Percentiles rank a stretch among this genome's conserved stretches.
phyloP scores from a whole-genome alignment of 2,113 vertebrate species.

The Seriola aureovittata region DNA sequence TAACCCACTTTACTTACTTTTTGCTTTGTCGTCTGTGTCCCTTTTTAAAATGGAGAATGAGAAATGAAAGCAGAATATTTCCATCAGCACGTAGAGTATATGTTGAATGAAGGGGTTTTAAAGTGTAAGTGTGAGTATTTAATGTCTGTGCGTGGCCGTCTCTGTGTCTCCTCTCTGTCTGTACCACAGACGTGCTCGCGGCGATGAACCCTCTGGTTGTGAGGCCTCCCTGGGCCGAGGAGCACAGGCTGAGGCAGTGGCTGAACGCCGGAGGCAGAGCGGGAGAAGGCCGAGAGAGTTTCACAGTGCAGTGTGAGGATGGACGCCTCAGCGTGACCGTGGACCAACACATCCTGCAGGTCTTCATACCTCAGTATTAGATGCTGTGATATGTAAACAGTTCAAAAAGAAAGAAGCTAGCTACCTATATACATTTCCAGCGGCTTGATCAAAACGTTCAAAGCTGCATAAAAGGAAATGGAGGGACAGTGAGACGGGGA shows the following conservation, averaged over 20 bases:
- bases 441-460: neutral
- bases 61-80: constrained; percentile 1
- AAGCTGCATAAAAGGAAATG: no score
- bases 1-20: neutral
- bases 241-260: constrained; percentile 70
- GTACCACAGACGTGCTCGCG: constrained; percentile 16
- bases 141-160: neutral
- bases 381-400: neutral
- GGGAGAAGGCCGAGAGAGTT: constrained; percentile 42
- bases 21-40: neutral
- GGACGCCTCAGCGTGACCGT: constrained; percentile 76
- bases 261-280: constrained; percentile 27
- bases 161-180: constrained; percentile 16
- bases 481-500: no score
- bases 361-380: constrained; percentile 42
- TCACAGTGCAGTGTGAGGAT: constrained; percentile 77
- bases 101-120: neutral
- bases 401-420: neutral
- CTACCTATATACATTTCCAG: neutral
- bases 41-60: neutral
- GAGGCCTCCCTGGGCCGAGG: constrained; percentile 58
- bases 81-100: neutral
- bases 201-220: constrained; percentile 16
- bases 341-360: constrained; percentile 77
- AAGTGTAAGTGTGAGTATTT: constrained; percentile 22